Evolutionary conservation across 2,888 invertebrate genomes (phyloP).

Genomic region (Epinotia demarniana): DNA sequence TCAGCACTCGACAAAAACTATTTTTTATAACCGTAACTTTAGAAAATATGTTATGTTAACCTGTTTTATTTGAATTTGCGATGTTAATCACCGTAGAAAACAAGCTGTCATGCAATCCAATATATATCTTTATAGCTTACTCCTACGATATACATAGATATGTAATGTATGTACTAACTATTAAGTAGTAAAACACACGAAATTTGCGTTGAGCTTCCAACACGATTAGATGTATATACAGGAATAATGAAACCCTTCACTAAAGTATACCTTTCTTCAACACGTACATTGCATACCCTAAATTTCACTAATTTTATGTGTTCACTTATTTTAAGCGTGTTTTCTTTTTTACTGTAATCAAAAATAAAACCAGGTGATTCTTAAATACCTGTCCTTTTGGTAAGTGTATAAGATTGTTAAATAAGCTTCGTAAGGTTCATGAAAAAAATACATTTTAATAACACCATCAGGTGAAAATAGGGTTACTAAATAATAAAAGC

Average conservation of each 20-base stretch:
- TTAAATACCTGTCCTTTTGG: too few species aligned
- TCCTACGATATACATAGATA: constrained; percentile 57
- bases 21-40: neutral
- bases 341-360: too few species aligned
- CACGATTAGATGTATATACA: constrained; percentile 85
- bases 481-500: neutral
- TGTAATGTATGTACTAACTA: constrained; percentile 56
- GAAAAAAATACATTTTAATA: neutral
- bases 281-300: constrained; percentile 2
- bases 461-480: neutral
- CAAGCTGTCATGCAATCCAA: constrained; percentile 35
- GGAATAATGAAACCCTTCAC: constrained; percentile 56
- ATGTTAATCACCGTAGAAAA: neutral
- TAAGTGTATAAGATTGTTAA: too few species aligned
- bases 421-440: too few species aligned
- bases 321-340: neutral
- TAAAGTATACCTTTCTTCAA: constrained; percentile 34
- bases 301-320: neutral
- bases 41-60: neutral
- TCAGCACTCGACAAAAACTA: neutral
- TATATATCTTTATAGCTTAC: constrained; percentile 51
- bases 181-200: constrained; percentile 76
- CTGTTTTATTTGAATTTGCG: constrained; percentile 37
- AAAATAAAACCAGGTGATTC: neutral
- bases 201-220: constrained; percentile 86